Evolutionary conservation across 2,888 invertebrate genomes (phyloP).

Genomic region (Tetragnatha montana): DNA sequence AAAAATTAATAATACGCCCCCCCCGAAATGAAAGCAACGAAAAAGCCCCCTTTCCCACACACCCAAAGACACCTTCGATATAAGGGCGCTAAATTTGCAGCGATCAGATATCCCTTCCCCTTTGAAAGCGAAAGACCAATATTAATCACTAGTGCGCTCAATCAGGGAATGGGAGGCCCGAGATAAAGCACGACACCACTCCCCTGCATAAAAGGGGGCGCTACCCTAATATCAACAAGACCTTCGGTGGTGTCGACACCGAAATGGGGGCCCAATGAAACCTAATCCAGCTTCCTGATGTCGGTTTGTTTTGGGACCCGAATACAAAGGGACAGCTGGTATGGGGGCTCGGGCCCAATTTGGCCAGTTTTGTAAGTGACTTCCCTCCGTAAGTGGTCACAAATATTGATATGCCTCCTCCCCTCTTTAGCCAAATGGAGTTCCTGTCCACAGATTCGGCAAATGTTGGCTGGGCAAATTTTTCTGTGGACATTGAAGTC

Average conservation of each 20-base stretch:
- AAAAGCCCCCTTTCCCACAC: not conserved
- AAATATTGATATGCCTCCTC: constrained; percentile 56
- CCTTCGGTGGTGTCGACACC: constrained; percentile 13
- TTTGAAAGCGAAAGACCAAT: not conserved
- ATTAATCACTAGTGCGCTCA: not conserved
- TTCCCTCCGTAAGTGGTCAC: constrained; percentile 43
- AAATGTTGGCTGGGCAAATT: not conserved
- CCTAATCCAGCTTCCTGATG: constrained; percentile 34
- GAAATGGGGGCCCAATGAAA: constrained; percentile 37
- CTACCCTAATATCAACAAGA: constrained; percentile 32
- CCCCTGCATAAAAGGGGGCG: not conserved
- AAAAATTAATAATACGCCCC: no score
- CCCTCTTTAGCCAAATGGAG: constrained; percentile 18
- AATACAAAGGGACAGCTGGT: constrained; percentile 56
- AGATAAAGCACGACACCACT: constrained; percentile 18
- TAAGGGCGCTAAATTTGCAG: not conserved
- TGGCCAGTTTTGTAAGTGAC: constrained; percentile 33
- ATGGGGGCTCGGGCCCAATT: constrained; percentile 47
- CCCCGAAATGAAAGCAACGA: not conserved
- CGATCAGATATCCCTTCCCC: not conserved
- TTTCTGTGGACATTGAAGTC: no score
- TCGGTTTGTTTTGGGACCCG: constrained; percentile 59
- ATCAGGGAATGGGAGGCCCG: not conserved
- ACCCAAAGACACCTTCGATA: not conserved
- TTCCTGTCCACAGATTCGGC: constrained; percentile 10